Percentiles rank a stretch among this genome's conserved stretches.
Evolutionary conservation across 1,140 invertebrate genomes (phyloP).

Genomic region (Mizuhopecten yessoensis): DNA sequence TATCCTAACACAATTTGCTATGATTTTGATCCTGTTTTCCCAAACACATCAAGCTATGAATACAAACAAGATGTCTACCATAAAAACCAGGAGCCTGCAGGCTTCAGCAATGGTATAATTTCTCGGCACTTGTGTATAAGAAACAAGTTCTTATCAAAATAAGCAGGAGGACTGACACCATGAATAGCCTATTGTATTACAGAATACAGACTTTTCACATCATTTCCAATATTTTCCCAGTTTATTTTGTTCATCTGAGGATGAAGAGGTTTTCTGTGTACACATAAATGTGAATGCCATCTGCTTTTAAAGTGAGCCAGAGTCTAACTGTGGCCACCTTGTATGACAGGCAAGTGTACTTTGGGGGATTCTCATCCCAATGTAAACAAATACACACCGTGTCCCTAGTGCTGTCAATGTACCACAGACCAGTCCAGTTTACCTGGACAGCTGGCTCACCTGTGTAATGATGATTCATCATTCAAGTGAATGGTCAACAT

Average conservation of each 20-base stretch:
- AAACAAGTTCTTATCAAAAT: background rate
- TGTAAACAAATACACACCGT: background rate
- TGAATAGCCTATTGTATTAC: background rate
- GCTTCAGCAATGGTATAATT: background rate
- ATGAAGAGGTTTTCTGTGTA: background rate
- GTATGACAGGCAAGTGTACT: constrained; percentile 18
- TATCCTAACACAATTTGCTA: background rate
- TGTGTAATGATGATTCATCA: background rate
- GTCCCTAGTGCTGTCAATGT: background rate
- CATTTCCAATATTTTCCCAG: background rate
- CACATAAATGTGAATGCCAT: background rate
- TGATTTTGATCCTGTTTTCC: constrained; percentile 19
- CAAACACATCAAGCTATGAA: background rate
- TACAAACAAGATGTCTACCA: constrained; percentile 1
- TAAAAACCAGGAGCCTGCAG: background rate
- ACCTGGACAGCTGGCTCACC: constrained; percentile 28
- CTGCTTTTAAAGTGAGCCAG: background rate
- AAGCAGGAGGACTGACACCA: background rate
- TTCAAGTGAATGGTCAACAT: constrained; percentile 6
- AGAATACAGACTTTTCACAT: background rate
- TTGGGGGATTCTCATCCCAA: background rate
- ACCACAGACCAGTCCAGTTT: background rate
- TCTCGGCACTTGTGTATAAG: background rate
- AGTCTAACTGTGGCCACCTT: background rate
- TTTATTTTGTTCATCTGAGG: background rate